Evolutionary conservation across 2,888 invertebrate species (phyloP).

Genomic region (Hydrotaea diabolus): DNA sequence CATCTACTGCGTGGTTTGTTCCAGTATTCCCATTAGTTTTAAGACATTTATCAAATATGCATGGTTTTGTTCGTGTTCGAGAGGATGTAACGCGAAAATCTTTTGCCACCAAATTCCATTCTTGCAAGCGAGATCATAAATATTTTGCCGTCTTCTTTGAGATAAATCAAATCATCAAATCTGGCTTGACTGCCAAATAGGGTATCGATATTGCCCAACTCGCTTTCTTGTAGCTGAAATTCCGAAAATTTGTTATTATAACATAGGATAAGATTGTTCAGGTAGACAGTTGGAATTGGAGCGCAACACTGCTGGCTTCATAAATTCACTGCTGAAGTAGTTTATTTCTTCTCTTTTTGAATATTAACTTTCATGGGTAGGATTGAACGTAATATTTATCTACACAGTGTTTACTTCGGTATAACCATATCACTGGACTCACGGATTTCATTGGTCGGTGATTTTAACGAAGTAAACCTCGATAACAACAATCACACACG

Average conservation of each 20-base stretch:
- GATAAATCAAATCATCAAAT: not conserved
- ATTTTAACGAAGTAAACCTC: no score
- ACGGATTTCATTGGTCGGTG: no score
- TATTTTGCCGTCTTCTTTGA: not conserved
- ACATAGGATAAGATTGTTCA: not conserved
- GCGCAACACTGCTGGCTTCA: not conserved
- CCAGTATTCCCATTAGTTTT: not conserved
- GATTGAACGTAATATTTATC: no score
- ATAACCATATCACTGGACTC: no score
- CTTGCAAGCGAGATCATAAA: not conserved
- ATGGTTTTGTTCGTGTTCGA: not conserved
- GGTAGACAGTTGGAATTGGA: not conserved
- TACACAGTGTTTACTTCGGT: no score
- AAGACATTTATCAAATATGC: not conserved
- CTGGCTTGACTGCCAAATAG: not conserved
- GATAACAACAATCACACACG: not conserved
- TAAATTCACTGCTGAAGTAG: not conserved
- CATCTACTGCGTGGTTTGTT: not conserved
- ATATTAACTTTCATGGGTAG: no score
- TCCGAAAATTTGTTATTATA: not conserved
- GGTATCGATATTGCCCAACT: not conserved
- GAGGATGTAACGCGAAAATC: not conserved
- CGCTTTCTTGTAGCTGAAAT: not conserved
- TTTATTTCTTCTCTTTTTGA: not conserved
- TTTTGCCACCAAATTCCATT: not conserved